phyloP scores from a whole-genome alignment of 2,113 vertebrate species.

The Cyphomyrus discorhynchus region DNA sequence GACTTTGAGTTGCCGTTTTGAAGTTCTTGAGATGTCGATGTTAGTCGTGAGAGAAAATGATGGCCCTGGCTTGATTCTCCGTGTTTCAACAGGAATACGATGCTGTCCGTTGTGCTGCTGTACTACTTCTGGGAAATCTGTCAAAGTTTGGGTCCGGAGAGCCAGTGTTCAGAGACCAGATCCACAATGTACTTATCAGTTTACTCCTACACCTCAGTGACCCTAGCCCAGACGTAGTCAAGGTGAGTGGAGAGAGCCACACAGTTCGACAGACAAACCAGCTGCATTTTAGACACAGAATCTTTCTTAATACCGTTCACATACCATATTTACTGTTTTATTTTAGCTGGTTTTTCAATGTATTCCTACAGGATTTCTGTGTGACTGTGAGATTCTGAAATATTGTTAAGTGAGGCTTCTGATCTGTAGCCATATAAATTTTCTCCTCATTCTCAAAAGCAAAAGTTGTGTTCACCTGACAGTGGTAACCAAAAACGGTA shows the following conservation, averaged over 20 bases:
- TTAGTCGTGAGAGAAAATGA: background rate
- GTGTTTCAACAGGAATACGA: slow-evolving; percentile 63
- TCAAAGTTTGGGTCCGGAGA: slow-evolving; percentile 66
- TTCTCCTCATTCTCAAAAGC: background rate
- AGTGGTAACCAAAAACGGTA: background rate
- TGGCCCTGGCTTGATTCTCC: background rate
- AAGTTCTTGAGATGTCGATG: background rate
- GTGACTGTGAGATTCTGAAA: background rate
- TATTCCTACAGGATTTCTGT: background rate
- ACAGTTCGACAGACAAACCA: background rate
- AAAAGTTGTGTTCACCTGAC: background rate
- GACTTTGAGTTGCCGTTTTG: background rate
- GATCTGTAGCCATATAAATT: background rate
- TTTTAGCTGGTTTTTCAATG: background rate
- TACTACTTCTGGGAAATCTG: slow-evolving; percentile 77
- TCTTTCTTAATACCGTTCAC: background rate
- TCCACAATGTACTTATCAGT: slow-evolving; percentile 76
- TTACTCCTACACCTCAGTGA: slow-evolving; percentile 82
- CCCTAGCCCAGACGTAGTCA: slow-evolving; percentile 67
- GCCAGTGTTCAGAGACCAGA: slow-evolving; percentile 71
- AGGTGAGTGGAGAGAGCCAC: slow-evolving; percentile 46
- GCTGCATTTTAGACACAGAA: background rate
- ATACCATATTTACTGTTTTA: background rate
- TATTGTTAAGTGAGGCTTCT: background rate
- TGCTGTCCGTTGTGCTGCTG: slow-evolving; percentile 71